Conservation (phyloP, 2,797 vertebrate species). For the Hoplostethus mediterraneus region DNA sequence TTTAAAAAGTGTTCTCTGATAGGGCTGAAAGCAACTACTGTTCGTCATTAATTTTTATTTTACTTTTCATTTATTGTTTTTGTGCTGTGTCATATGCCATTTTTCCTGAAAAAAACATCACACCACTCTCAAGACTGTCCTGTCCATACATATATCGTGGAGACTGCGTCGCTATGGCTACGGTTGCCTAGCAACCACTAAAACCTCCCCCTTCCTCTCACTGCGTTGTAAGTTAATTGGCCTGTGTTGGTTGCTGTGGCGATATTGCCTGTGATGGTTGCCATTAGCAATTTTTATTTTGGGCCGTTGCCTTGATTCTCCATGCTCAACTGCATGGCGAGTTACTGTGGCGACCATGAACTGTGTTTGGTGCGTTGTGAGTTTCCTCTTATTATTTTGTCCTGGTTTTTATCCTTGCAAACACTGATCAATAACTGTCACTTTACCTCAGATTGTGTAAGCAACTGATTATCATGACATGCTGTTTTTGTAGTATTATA, state of each 20-base stretch:
- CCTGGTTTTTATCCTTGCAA: constrained; percentile 82
- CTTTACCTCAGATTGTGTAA: constrained; percentile 82
- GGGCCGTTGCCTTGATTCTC: constrained; percentile 87
- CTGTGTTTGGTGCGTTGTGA: constrained; percentile 90
- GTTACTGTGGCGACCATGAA: constrained; percentile 88
- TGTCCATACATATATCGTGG: constrained; percentile 87
- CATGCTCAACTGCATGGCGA: constrained; percentile 87
- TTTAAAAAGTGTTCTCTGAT: constrained; percentile 80
- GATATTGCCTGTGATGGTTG: constrained; percentile 90
- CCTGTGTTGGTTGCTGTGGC: constrained; percentile 89
- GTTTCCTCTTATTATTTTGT: constrained; percentile 85
- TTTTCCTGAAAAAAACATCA: constrained; percentile 83
- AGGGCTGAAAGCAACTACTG: constrained; percentile 74
- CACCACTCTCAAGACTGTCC: constrained; percentile 84
- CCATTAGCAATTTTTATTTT: constrained; percentile 84
- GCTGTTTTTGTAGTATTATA: constrained; percentile 50
- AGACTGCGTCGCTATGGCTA: constrained; percentile 88
- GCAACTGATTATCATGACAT: constrained; percentile 85
- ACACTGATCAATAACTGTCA: constrained; percentile 86
- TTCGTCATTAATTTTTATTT: constrained; percentile 83
- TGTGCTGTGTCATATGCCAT: constrained; percentile 86
- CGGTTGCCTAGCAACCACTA: constrained; percentile 87
- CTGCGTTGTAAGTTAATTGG: constrained; percentile 87
- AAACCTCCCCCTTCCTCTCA: constrained; percentile 86
- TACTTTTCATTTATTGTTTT: constrained; percentile 87